These are phyloP conservation scores for Hydrotaea cyrtoneurina DNA, from an alignment of 2,888 invertebrate species.

Conservation along the genomic window DNA sequence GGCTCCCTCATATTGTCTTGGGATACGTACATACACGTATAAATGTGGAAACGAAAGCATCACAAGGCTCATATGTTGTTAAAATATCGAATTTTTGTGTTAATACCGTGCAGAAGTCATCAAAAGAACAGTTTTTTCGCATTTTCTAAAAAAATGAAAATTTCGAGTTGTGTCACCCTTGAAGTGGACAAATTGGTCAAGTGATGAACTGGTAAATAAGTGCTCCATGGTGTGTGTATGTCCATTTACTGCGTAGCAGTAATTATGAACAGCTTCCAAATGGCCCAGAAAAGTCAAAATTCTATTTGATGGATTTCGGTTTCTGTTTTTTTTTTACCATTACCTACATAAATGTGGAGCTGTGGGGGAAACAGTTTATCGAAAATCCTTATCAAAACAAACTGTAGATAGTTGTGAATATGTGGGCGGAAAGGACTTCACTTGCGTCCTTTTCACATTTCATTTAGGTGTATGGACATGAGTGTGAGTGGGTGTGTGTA, in stretches of 20 bases:
- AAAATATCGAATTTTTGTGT: too few species aligned
- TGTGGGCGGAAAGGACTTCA: background rate
- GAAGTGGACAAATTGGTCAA: conserved; percentile 9
- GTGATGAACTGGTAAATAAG: background rate
- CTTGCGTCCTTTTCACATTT: background rate
- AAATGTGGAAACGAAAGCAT: too few species aligned
- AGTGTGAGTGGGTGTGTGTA: background rate
- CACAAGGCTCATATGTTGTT: too few species aligned
- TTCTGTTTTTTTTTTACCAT: background rate
- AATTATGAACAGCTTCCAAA: conserved; percentile 35
- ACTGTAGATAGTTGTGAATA: background rate
- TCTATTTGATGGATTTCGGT: conserved; percentile 9
- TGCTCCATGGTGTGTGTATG: background rate
- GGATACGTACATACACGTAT: too few species aligned
- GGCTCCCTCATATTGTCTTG: too few species aligned
- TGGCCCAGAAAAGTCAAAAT: conserved; percentile 54
- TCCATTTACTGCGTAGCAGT: background rate
- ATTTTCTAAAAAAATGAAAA: too few species aligned
- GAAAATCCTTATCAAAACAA: background rate
- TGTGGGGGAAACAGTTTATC: background rate
- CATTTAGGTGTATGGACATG: too few species aligned
- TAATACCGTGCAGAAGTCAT: too few species aligned
- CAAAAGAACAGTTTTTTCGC: too few species aligned
- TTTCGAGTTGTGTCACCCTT: too few species aligned
- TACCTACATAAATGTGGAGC: background rate